These are phyloP conservation scores for Trachelus stipa DNA, from an alignment of 2,888 invertebrate species.

Conservation along the genomic window DNA sequence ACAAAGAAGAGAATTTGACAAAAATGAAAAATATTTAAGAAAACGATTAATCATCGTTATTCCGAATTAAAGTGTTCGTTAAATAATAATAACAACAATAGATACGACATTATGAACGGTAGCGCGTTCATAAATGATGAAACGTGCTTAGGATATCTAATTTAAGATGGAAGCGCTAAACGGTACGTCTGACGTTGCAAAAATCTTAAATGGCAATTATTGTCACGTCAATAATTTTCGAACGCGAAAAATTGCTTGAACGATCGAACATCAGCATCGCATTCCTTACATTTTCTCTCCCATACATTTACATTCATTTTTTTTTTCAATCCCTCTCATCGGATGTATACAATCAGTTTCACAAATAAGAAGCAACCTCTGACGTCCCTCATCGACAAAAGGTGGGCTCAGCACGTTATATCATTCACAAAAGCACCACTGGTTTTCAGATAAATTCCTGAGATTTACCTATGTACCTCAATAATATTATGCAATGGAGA, in stretches of 20 bases:
- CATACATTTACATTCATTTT: no score
- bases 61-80: conserved; percentile 10
- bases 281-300: background rate
- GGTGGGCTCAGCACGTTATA: conserved; percentile 1
- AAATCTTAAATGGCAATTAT: background rate
- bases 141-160: conserved; percentile 5
- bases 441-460: conserved; percentile 1
- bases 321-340: no score
- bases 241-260: background rate
- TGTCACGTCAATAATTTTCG: background rate
- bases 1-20: background rate
- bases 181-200: background rate
- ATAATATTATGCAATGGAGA: conserved; percentile 22
- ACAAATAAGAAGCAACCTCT: background rate
- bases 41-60: conserved; percentile 8
- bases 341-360: background rate
- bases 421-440: conserved; percentile 6
- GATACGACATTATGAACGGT: background rate
- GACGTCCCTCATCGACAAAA: background rate
- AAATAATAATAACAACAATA: background rate
- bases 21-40: background rate
- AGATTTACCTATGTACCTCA: conserved; percentile 5
- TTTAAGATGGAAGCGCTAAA: background rate
- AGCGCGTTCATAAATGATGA: conserved; percentile 4
- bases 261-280: background rate